Evolutionary conservation across 35 echinoderm and acorn worm genomes (phyloP).

Genomic region (Heliocidaris erythrogramma): DNA sequence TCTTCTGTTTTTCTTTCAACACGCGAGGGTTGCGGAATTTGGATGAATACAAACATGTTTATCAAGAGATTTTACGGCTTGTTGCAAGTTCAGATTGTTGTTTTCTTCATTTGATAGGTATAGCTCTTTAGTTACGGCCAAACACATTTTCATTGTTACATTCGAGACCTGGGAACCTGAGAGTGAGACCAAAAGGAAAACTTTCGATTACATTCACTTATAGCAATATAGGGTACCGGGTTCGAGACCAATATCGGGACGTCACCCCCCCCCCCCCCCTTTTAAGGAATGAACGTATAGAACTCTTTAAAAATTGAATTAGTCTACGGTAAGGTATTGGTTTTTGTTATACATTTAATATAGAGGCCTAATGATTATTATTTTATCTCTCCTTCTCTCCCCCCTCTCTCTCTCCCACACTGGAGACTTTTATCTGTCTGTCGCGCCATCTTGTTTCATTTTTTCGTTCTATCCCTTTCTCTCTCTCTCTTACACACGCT

Average conservation of each 20-base stretch:
- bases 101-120: background rate
- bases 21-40: constrained; percentile 19
- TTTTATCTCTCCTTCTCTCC: background rate
- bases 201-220: no score
- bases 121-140: background rate
- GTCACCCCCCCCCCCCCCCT: no score
- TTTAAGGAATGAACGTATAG: no score
- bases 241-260: no score
- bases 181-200: background rate
- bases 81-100: background rate
- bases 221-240: background rate
- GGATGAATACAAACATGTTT: background rate
- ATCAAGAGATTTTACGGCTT: background rate
- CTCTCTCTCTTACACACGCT: background rate
- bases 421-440: background rate
- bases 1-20: background rate
- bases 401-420: background rate
- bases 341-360: no score
- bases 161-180: background rate
- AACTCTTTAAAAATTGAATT: no score
- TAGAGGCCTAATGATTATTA: background rate
- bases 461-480: background rate
- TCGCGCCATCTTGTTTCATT: background rate
- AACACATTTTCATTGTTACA: background rate
- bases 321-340: no score